Conservation (phyloP, 2,113 vertebrate genomes). For the Clinocottus analis region DNA sequence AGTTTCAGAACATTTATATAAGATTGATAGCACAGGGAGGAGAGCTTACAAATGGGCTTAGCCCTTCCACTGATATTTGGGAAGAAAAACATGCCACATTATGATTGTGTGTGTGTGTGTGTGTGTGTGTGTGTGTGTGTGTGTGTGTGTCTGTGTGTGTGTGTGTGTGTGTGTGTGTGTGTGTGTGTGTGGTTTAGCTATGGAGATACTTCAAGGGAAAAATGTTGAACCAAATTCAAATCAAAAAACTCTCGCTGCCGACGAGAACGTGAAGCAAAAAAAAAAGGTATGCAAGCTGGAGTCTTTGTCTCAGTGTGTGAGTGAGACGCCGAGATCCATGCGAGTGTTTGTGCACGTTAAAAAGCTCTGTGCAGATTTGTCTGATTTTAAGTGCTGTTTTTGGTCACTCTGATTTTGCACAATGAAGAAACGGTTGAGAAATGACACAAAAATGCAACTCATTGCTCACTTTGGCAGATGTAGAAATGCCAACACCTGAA, state of each 20-base stretch:
- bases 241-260: slow-evolving; percentile 1
- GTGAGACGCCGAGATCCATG: background rate
- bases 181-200: slow-evolving; percentile 24
- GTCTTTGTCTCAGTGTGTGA: background rate
- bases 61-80: slow-evolving; percentile 65
- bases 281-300: slow-evolving; percentile 17
- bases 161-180: slow-evolving; percentile 16
- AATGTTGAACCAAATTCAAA: slow-evolving; percentile 60
- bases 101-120: slow-evolving; percentile 9
- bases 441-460: slow-evolving; percentile 28
- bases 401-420: slow-evolving; percentile 42
- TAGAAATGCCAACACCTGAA: slow-evolving; percentile 24
- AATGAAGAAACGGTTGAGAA: slow-evolving; percentile 34
- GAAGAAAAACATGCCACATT: slow-evolving; percentile 63
- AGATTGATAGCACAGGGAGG: slow-evolving; percentile 44
- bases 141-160: slow-evolving; percentile 16
- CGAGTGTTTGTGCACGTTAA: background rate
- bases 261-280: slow-evolving; percentile 16
- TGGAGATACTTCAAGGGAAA: slow-evolving; percentile 64
- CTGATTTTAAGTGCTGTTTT: slow-evolving; percentile 1
- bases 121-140: slow-evolving; percentile 21
- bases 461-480: slow-evolving; percentile 44
- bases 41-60: slow-evolving; percentile 51
- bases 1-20: slow-evolving; percentile 20
- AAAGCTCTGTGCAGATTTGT: slow-evolving; percentile 1